Percentiles rank a stretch among this genome's conserved stretches.
These are phyloP conservation scores for Hozukius guyotensis DNA, from an alignment of 2,797 vertebrate genomes.

Conservation along the genomic window DNA sequence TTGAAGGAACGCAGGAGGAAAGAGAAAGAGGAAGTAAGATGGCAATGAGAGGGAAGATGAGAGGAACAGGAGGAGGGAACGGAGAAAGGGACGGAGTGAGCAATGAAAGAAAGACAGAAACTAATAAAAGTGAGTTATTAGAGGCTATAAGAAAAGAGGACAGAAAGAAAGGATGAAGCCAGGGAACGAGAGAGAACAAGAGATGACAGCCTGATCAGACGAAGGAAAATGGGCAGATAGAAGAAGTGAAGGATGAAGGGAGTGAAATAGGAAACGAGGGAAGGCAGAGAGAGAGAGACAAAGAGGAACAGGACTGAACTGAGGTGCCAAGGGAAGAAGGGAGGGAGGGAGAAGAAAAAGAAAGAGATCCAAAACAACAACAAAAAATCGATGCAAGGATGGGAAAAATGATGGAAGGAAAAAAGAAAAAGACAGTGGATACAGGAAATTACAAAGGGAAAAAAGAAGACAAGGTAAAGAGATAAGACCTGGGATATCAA, in stretches of 20 bases:
- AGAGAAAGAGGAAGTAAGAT: neutral
- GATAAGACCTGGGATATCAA: neutral
- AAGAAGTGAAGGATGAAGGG: neutral
- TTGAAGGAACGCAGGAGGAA: neutral
- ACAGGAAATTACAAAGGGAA: slow-evolving; percentile 26
- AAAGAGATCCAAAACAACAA: neutral
- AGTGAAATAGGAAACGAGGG: slow-evolving; percentile 6
- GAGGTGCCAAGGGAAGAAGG: neutral
- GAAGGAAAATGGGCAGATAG: neutral
- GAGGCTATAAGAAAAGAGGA: neutral
- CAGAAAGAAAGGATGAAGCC: neutral
- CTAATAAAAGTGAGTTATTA: neutral
- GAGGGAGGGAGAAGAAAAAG: neutral
- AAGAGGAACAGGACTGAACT: neutral
- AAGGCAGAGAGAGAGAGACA: neutral
- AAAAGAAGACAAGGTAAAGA: neutral
- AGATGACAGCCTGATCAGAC: neutral
- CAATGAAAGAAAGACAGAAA: neutral
- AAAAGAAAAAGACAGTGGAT: neutral
- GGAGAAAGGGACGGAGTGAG: slow-evolving; percentile 1
- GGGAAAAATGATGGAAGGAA: neutral
- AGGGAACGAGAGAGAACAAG: neutral
- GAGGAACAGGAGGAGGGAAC: neutral
- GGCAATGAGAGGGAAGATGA: neutral
- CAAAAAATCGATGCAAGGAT: neutral